Base-by-base conservation (phyloP, 2,113 vertebrate species). In the Sorex fumeus region DNA sequence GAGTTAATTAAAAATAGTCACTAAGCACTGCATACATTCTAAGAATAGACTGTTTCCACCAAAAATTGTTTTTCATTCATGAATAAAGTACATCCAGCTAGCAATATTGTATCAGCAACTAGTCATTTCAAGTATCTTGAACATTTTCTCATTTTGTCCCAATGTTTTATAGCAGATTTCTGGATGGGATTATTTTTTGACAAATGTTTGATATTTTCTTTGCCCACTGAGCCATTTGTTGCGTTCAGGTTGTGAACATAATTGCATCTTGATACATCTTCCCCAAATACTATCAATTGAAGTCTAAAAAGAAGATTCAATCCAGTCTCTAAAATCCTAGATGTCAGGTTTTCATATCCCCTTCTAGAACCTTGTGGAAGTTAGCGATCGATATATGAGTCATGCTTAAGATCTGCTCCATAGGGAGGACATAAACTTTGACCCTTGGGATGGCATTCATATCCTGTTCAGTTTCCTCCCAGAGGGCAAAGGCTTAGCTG, bases 191-290 rank as follows among this genome's bases (percentile, higher is more conserved):
- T 90, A 66, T 62, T 87, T 95, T 90, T 57, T 87, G 66, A 84
- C 66, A 91, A 83, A 91, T 84, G 70, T 66, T 88, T 94, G 83
- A 88, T 91, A 74, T 95, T 96, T 91, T 95, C 84, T 87, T 87
- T 91, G 36, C 82, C 67, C 32, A 76, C 18, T 21, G 62, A 90
- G 75, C 72, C 27, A 53, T 94, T 90, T 93, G 64, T 81, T 91
- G 94, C 75, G 50, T 90, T 94, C 69, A 83, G 89, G 9, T 94
- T 87, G 36, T 93, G 40, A 91, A 96, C 93, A 81, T 75, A 94
- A 92, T 67, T 88, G 18, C 32, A 6, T 91, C 57, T 87, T 76
- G 72, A 40, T 87, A 60, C 3, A 66, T 90, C 90, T 84, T 94
- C 77, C 27, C 72, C 21, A 84, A 34, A 13, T 92, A 72, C 60